phyloP scores from a whole-genome alignment of 2,888 invertebrate species.

The Eulithis prunata region DNA sequence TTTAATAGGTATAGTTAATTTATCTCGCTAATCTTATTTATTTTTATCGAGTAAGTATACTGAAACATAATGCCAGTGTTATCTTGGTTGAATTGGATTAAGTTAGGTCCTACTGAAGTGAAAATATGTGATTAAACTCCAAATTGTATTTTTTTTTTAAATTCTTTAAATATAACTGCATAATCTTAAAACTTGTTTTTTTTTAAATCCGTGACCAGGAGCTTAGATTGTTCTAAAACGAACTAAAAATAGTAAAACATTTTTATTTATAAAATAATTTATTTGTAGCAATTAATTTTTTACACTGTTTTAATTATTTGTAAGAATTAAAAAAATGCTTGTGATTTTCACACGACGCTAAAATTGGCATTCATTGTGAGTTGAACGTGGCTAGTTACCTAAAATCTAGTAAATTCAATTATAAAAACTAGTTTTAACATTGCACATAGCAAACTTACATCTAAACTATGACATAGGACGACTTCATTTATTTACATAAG shows the following conservation, averaged over 20 bases:
- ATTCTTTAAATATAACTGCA: slow-evolving; percentile 44
- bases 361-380: slow-evolving; percentile 4
- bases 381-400: slow-evolving; percentile 1
- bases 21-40: too few species aligned
- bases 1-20: too few species aligned
- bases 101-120: slow-evolving; percentile 3
- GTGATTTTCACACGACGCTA: not conserved
- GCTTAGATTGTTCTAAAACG: not conserved
- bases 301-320: slow-evolving; percentile 19
- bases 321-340: slow-evolving; percentile 6
- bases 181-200: slow-evolving; percentile 37
- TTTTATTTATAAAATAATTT: slow-evolving; percentile 53
- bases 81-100: not conserved
- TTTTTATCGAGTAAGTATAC: too few species aligned
- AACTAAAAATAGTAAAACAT: slow-evolving; percentile 9
- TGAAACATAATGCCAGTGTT: too few species aligned
- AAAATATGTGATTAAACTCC: slow-evolving; percentile 21
- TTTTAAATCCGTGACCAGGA: slow-evolving; percentile 1
- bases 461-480: slow-evolving; percentile 31
- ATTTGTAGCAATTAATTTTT: slow-evolving; percentile 45
- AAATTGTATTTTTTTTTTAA: slow-evolving; percentile 22
- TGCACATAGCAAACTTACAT: slow-evolving; percentile 38
- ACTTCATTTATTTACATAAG: slow-evolving; percentile 35
- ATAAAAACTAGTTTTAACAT: slow-evolving; percentile 31
- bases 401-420: slow-evolving; percentile 26